phyloP scores from a whole-genome alignment of 2,888 invertebrate genomes.

The Eustalomyia histrio region DNA sequence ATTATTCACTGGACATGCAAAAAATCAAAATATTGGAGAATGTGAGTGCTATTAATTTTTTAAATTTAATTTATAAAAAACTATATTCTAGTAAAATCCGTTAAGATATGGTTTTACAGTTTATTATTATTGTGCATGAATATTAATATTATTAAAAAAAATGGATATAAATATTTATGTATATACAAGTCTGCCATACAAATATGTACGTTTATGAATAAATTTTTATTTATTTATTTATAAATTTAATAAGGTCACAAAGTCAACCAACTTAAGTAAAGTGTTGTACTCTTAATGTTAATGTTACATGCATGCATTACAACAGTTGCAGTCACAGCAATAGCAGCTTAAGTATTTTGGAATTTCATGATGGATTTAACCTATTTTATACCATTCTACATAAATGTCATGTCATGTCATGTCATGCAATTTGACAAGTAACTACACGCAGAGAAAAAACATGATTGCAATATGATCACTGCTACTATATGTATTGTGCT shows the following conservation, averaged over 20 bases:
- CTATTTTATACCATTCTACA: too few species aligned
- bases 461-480: too few species aligned
- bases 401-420: too few species aligned
- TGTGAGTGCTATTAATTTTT: slow-evolving; percentile 73
- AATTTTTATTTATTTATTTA: slow-evolving; percentile 6
- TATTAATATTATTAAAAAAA: too few species aligned
- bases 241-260: slow-evolving; percentile 69
- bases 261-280: slow-evolving; percentile 73
- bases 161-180: background rate
- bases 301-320: background rate
- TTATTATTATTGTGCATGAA: background rate
- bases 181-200: slow-evolving; percentile 19
- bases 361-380: too few species aligned
- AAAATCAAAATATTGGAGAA: slow-evolving; percentile 64
- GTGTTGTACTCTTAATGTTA: slow-evolving; percentile 12
- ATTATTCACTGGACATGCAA: slow-evolving; percentile 60
- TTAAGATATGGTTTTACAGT: background rate
- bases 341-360: background rate
- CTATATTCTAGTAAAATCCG: background rate
- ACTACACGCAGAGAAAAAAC: too few species aligned
- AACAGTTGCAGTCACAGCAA: background rate
- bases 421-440: too few species aligned
- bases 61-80: background rate
- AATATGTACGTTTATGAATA: slow-evolving; percentile 17
- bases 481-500: too few species aligned